Conservation (phyloP, 2,888 invertebrate species). For the Lycia hirtaria region DNA sequence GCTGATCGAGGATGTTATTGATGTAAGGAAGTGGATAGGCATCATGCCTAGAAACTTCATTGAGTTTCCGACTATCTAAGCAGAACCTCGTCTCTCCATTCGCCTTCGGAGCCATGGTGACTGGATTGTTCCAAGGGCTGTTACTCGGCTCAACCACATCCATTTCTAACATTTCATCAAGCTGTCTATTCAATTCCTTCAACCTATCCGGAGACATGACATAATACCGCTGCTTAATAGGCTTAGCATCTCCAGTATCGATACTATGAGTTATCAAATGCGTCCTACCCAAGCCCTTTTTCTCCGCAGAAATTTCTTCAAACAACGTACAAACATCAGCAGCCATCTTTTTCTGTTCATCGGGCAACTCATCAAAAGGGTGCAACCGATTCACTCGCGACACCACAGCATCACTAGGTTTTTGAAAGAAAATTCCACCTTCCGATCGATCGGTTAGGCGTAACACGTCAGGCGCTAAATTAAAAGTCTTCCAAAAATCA, state of each 20-base stretch:
- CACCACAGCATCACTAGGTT: neutral
- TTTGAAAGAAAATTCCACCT: neutral
- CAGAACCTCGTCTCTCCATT: neutral
- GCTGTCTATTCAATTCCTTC: too few relatives aligned
- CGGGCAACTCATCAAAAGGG: neutral
- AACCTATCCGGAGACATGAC: slow-evolving; percentile 41
- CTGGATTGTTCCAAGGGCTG: neutral
- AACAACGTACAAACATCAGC: neutral
- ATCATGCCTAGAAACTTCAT: too few relatives aligned
- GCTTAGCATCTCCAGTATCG: slow-evolving; percentile 39
- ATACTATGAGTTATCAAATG: slow-evolving; percentile 36
- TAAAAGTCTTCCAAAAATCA: neutral
- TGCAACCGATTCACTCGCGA: too few relatives aligned
- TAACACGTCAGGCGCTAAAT: neutral
- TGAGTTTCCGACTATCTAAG: neutral
- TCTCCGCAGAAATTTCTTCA: too few relatives aligned
- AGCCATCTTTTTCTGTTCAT: neutral
- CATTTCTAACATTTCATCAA: too few relatives aligned
- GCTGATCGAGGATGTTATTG: neutral
- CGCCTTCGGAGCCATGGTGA: neutral
- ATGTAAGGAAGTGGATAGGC: too few relatives aligned
- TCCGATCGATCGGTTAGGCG: neutral
- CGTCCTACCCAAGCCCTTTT: slow-evolving; percentile 39
- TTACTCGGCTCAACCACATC: neutral
- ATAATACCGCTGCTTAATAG: slow-evolving; percentile 42